Conservation (phyloP, 2,888 invertebrate species). For the Drosophila paramelanica region DNA sequence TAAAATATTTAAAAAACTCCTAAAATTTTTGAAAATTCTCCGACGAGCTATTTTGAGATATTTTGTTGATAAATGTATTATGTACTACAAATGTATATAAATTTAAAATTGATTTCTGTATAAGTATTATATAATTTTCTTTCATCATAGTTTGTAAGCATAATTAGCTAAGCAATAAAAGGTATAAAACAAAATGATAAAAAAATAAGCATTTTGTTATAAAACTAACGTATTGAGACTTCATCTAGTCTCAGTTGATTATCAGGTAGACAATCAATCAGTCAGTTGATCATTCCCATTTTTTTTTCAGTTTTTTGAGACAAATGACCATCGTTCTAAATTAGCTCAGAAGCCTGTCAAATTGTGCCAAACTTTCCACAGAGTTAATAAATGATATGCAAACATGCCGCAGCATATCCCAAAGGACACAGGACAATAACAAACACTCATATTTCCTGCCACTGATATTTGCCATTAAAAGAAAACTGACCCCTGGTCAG, state of each 20-base stretch:
- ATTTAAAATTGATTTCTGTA: too few relatives aligned
- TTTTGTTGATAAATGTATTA: too few relatives aligned
- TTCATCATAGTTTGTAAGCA: too few relatives aligned
- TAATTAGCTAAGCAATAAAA: too few relatives aligned
- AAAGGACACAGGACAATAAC: slow-evolving; percentile 50
- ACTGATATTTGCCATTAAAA: slow-evolving; percentile 6
- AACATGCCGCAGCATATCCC: slow-evolving; percentile 63
- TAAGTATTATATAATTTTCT: too few relatives aligned
- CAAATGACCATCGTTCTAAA: slow-evolving; percentile 18
- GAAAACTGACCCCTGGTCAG: slow-evolving; percentile 67
- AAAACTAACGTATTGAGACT: background rate
- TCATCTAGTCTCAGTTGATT: background rate
- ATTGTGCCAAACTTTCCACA: slow-evolving; percentile 16
- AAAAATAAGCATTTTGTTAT: too few relatives aligned
- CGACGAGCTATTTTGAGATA: too few relatives aligned
- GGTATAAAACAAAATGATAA: too few relatives aligned
- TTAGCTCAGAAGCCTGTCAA: slow-evolving; percentile 33
- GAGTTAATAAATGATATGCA: slow-evolving; percentile 68
- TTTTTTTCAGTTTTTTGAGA: background rate
- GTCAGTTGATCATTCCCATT: background rate
- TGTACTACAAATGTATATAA: too few relatives aligned
- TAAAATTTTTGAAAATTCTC: too few relatives aligned
- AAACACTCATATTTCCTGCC: slow-evolving; percentile 71
- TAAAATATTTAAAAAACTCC: too few relatives aligned
- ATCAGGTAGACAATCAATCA: background rate